Evolutionary conservation across 92 coral and sea anemone species (phyloP), one percentile per base, ranked within the genome.

Genomic region (Meandrina meandrites): DNA sequence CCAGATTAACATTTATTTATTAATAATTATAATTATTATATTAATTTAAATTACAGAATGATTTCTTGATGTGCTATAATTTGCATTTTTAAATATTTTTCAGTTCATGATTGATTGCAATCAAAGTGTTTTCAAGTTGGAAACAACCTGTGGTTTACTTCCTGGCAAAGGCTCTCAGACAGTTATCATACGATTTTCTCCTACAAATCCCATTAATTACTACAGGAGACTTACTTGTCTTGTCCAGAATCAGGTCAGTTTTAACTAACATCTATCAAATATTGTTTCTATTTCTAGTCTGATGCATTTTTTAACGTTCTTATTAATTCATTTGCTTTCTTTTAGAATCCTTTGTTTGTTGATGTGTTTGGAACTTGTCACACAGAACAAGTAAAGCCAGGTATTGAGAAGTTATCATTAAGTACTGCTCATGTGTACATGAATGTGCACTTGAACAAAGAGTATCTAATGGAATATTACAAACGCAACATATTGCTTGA

Each of bases 301-400:
- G 50, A 17, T 48, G 24, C 28, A 4, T 60, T 5, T 32, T 57
- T 70, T 8, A 18, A 12, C 21, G 3, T 40, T 6, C 6, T 40
- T 40, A 40, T 40, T n/a, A n/a, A n/a, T 40, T 40, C 45, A 40
- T 40, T 40, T 67, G 47, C 15, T 57, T 21, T 83, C 51, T 51
- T 31, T 21, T 82, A 97, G 99, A 92, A 94, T 74, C 99, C 99
- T 21, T 86, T 97, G 47, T 86, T 79, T 67, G 83, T 97, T 86
- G 98, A 97, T 79, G 60, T 97, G 89, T 90, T 95, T 91, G 99
- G 99, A 86, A 97, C 99, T 36, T 97, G 99, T 57, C 99, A 97
- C 83, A 93, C 99, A 57, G 99, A 97, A 40, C 98, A 93, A 90
- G 90, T 93, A 4, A 93, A 97, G 82, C 99, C 99, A 87, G 99